Conservation (phyloP, 2,797 vertebrate species). For the Balearica regulorum region DNA sequence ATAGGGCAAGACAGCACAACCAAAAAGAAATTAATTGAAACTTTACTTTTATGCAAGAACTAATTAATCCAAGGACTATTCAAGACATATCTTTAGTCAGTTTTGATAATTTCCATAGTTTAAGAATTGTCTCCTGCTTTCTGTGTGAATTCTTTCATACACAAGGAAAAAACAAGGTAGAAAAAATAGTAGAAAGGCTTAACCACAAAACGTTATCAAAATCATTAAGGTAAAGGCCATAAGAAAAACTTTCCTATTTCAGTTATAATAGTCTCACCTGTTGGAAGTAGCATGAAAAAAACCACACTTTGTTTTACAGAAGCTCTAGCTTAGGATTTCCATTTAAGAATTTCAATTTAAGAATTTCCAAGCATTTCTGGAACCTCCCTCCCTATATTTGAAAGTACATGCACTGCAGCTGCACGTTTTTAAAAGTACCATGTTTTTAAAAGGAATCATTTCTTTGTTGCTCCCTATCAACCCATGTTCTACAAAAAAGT, state of each 20-base stretch:
- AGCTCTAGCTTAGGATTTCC: not conserved
- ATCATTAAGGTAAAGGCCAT: not conserved
- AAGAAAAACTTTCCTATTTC: not conserved
- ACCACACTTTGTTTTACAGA: not conserved
- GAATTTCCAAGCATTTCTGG: not conserved
- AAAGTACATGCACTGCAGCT: not conserved
- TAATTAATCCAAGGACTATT: not conserved
- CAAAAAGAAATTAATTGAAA: not conserved
- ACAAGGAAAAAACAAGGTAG: not conserved
- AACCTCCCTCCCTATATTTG: not conserved
- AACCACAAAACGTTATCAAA: not conserved
- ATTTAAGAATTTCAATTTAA: not conserved
- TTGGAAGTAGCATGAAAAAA: not conserved
- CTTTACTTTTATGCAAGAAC: not conserved
- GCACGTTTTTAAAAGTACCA: not conserved
- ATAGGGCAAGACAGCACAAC: accelerated
- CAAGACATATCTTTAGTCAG: not conserved
- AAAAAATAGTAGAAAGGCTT: not conserved
- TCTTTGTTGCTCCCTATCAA: not conserved
- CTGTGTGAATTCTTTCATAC: not conserved
- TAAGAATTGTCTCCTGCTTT: not conserved
- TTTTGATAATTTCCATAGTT: not conserved
- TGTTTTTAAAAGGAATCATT: not conserved
- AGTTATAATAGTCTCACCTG: not conserved
- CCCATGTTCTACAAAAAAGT: not conserved